phyloP scores from a whole-genome alignment of 2,888 invertebrate species.

The Melanargia galathea region DNA sequence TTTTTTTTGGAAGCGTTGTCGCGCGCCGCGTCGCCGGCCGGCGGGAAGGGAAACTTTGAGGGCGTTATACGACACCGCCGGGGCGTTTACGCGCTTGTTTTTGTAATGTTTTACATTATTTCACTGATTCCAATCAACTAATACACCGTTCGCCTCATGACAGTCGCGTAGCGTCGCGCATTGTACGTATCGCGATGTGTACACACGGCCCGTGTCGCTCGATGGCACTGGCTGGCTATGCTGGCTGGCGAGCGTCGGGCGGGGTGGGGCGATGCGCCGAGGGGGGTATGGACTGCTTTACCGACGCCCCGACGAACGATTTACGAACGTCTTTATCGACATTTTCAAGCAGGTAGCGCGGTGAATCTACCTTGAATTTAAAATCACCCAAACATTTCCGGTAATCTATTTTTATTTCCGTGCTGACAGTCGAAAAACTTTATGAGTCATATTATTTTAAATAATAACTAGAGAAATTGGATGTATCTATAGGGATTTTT shows the following conservation, averaged over 20 bases:
- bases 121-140: slow-evolving; percentile 72
- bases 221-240: slow-evolving; percentile 68
- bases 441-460: neutral
- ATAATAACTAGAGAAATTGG: neutral
- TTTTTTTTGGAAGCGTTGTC: slow-evolving; percentile 75
- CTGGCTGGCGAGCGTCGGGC: slow-evolving; percentile 51
- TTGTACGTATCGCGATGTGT: slow-evolving; percentile 55
- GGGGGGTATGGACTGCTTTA: slow-evolving; percentile 55
- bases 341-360: slow-evolving; percentile 66
- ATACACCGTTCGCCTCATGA: slow-evolving; percentile 68
- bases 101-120: slow-evolving; percentile 82
- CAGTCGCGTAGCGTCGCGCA: slow-evolving; percentile 69
- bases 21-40: slow-evolving; percentile 85
- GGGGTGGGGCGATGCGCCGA: slow-evolving; percentile 47
- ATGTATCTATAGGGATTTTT: neutral
- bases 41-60: slow-evolving; percentile 78
- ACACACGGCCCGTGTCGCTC: slow-evolving; percentile 74
- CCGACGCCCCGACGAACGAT: slow-evolving; percentile 51
- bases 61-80: slow-evolving; percentile 79
- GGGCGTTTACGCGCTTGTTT: slow-evolving; percentile 72
- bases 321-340: slow-evolving; percentile 50
- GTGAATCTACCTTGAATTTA: slow-evolving; percentile 18
- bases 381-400: slow-evolving; percentile 19
- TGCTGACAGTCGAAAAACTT: neutral
- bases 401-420: neutral